These are phyloP conservation scores for Copidosoma aretas DNA, from an alignment of 2,888 invertebrate genomes.

Conservation along the genomic window DNA sequence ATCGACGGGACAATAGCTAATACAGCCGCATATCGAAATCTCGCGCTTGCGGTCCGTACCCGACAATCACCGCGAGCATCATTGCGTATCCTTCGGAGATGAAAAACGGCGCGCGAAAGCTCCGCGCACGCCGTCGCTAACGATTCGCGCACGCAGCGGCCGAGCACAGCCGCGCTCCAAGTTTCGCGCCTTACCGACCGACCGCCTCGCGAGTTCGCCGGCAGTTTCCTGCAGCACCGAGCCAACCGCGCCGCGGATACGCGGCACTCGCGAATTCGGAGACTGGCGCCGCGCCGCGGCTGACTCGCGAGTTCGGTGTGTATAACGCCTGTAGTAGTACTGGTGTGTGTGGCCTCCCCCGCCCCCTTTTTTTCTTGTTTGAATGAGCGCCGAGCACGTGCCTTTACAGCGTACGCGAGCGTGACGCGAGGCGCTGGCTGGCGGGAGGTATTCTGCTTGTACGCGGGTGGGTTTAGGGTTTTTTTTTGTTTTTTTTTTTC, in stretches of 20 bases:
- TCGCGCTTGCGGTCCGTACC: no score
- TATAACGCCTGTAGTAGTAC: constrained; percentile 3
- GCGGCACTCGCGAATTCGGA: constrained; percentile 29
- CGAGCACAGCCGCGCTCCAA: neutral
- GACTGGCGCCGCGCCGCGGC: constrained; percentile 56
- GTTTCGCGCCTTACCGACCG: constrained; percentile 37
- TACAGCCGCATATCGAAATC: no score
- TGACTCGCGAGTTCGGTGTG: constrained; percentile 33
- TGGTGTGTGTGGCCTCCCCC: neutral
- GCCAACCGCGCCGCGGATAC: constrained; percentile 20
- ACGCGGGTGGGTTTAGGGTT: no score
- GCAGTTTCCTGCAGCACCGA: constrained; percentile 55
- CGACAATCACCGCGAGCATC: no score
- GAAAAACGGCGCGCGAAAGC: neutral
- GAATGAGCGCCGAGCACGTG: constrained; percentile 25
- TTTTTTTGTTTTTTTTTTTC: no score
- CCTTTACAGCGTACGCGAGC: neutral
- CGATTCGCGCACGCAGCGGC: neutral
- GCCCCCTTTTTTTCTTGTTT: no score
- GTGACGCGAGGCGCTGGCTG: neutral
- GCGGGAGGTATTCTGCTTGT: no score
- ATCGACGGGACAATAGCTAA: no score
- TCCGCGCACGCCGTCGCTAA: constrained; percentile 5
- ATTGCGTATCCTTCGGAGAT: no score
- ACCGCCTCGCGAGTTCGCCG: constrained; percentile 38